Base-by-base conservation (phyloP, 2,888 invertebrate species). In the Pandemis corylana region DNA sequence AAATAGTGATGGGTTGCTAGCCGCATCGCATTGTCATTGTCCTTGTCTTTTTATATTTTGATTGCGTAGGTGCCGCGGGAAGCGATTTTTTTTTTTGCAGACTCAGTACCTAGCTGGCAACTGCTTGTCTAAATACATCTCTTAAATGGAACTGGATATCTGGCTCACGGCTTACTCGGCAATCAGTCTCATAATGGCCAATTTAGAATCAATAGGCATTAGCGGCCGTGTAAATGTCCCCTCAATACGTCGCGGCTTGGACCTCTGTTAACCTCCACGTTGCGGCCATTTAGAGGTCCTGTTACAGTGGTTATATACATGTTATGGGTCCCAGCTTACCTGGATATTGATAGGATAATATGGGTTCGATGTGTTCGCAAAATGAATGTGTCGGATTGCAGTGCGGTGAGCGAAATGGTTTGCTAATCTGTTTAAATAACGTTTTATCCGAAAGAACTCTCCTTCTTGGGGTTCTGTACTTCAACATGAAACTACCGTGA, bases 201-300 rank as follows among this genome's bases (percentile, higher is more conserved):
- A 28, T 51, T 67, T 42, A 20, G 10, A 62, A 63, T 72, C 72
- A 68, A 72, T 53, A 53, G 67, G 62, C 68, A 36, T 72, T 72
- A 53, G 51, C 13, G 62, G 59, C 13, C 67, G n/a, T 49, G 61
- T 62, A 61, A 72, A 36, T 42, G 42, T 56, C 56, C 20, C 56
- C 7, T 5, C 15, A 3, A 56, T n/a, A 20, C 15, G 7, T 15
- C 4, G 12, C 56, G 28, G 64, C 64, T 64, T 64, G 20, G 20
- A 9, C 20, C 56, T 15, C 5, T 28, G 59, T 12, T 10, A 28
- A 28, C 9, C 2, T 10, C 2, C 28, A 20, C 5, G 3, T 59
- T 28, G 28, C 1, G 5, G 10, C 10, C 12, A 12, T 10, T 5
- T 7, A 53, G n/a, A 6, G 53, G 15, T 15, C 53, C 3, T 53